Evolutionary conservation across 2,113 vertebrate species (phyloP).

Genomic region (Pseudorectes ferrugineus): DNA sequence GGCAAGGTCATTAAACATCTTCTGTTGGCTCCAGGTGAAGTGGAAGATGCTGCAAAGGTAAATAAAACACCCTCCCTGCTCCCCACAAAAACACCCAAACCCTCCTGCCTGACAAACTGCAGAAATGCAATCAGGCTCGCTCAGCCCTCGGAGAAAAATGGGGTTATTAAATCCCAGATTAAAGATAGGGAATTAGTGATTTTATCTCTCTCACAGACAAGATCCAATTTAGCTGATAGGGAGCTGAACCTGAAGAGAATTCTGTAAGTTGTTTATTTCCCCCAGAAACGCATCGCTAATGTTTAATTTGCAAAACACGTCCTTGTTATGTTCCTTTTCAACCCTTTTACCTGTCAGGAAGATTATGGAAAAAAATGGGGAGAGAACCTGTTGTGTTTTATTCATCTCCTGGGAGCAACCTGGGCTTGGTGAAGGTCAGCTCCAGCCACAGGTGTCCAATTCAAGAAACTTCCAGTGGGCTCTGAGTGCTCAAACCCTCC

Average conservation of each 20-base stretch:
- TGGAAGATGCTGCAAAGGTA: not conserved
- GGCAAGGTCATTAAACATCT: not conserved
- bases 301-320: not conserved
- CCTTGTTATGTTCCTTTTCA: not conserved
- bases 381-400: not conserved
- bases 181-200: conserved; percentile 28
- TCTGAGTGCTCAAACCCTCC: not conserved
- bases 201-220: not conserved
- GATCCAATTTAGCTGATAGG: conserved; percentile 53
- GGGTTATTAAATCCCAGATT: conserved; percentile 46
- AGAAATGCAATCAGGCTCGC: not conserved
- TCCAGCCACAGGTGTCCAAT: not conserved
- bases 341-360: not conserved
- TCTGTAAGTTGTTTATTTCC: not conserved
- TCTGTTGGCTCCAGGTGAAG: not conserved
- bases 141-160: not conserved
- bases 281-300: not conserved
- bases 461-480: not conserved
- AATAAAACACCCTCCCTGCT: not conserved
- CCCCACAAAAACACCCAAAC: accelerated
- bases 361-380: not conserved
- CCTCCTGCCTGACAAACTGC: not conserved
- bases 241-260: conserved; percentile 15
- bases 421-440: not conserved
- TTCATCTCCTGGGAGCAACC: not conserved